These are phyloP conservation scores for Phalangium opilio DNA, from an alignment of 2,888 invertebrate species.

Conservation along the genomic window DNA sequence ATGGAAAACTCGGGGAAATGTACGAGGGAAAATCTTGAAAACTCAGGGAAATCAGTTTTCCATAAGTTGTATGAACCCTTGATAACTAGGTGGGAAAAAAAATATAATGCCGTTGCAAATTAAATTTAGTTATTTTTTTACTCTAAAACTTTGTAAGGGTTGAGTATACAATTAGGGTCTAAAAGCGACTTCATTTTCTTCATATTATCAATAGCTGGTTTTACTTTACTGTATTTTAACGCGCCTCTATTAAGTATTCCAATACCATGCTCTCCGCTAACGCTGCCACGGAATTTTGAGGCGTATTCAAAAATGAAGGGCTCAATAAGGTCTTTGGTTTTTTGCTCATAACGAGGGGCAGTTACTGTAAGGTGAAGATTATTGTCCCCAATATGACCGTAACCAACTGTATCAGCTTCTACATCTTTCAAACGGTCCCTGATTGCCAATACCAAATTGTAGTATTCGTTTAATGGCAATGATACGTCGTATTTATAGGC, in stretches of 20 bases:
- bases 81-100: too few relatives aligned
- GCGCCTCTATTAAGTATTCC: conserved; percentile 71
- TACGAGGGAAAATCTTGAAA: too few relatives aligned
- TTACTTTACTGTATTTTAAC: conserved; percentile 57
- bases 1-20: too few relatives aligned
- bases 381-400: conserved; percentile 92
- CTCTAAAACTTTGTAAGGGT: conserved; percentile 75
- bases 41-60: too few relatives aligned
- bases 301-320: conserved; percentile 79
- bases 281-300: conserved; percentile 58
- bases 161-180: conserved; percentile 85
- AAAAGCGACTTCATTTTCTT: conserved; percentile 60
- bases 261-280: conserved; percentile 91
- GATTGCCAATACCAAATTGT: conserved; percentile 60
- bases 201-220: conserved; percentile 61
- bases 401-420: conserved; percentile 53
- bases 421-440: conserved; percentile 46
- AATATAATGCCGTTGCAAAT: too few relatives aligned
- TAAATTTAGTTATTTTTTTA: too few relatives aligned
- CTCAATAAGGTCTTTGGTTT: conserved; percentile 45
- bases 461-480: conserved; percentile 64
- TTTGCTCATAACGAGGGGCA: conserved; percentile 33
- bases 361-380: conserved; percentile 85
- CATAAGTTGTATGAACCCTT: too few relatives aligned
- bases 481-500: conserved; percentile 93